Base-by-base conservation (phyloP, 37 sponge, comb jelly and placozoan species). In the Bolinopsis microptera region DNA sequence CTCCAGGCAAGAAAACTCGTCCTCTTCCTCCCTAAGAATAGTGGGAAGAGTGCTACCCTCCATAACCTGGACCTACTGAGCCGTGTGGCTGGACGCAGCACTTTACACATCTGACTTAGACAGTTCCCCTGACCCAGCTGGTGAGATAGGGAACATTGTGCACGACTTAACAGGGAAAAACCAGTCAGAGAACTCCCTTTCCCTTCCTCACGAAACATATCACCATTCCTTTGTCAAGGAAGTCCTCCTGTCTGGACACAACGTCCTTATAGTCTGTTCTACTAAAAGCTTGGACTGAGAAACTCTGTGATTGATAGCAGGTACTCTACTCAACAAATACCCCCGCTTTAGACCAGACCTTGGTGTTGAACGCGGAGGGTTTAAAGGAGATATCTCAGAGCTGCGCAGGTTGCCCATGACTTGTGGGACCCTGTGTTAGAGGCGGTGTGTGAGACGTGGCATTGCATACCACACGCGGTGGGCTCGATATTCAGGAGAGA, bases 41-140 rank as follows among this genome's bases (percentile, higher is more conserved):
- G 94, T 99, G 16, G 99, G 99, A 97, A 97, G 99, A 99, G 99
- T 93, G 99, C 99, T 16, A 96, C 98, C 28, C 95, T 99, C 18
- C 99, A 97, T 0, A 99, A 99, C 82, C 93, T 99, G 0, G 92
- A 94, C 69, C 93, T 80, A 21, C 93, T 99, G 37, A 94, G 97
- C 23, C 67, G 39, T n/a, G 32, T 99, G 99, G 99, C 94, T 99
- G 33, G 75, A 69, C 0, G 97, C 96, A 0, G 94, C 95, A 39
- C 94, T 96, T 18, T 99, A 95, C 76, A 61, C 35, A 32, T 96
- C 99, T 31, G 94, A 96, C 76, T 99, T 94, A 86, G 74, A 98
- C n/a, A 97, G 97, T 24, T 97, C 97, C 1, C 97, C 97, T 0
- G 94, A 97, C 69, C 96, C 97, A 92, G 95, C 96, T 95, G 95